Conservation (phyloP, 2,888 invertebrate species). For the Scelioninae gen. 2 region DNA sequence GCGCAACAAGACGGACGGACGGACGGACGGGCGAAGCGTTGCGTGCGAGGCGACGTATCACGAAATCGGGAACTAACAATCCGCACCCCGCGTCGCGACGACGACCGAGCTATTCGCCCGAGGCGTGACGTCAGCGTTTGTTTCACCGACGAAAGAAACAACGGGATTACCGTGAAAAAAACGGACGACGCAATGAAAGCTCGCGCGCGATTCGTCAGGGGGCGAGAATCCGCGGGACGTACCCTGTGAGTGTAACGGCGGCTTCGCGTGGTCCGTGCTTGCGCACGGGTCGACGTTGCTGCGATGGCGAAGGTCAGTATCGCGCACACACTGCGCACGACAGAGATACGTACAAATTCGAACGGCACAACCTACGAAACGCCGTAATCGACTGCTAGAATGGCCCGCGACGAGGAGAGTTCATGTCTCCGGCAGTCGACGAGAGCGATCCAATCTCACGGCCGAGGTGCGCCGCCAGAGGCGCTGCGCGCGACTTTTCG, state of each 20-base stretch:
- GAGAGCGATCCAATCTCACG: slow-evolving; percentile 2
- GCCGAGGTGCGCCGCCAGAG: not conserved
- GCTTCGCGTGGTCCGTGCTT: not conserved
- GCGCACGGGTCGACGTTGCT: not conserved
- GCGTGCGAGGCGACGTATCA: too few species aligned
- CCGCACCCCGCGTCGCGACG: too few species aligned
- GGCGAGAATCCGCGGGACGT: not conserved
- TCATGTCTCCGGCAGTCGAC: slow-evolving; percentile 1
- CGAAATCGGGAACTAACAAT: too few species aligned
- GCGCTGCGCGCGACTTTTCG: too few species aligned
- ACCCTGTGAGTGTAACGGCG: not conserved
- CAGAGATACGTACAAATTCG: too few species aligned
- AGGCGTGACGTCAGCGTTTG: slow-evolving; percentile 18
- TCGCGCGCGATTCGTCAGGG: not conserved
- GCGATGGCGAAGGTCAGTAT: not conserved
- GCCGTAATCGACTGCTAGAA: slow-evolving; percentile 6
- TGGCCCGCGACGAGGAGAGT: not conserved
- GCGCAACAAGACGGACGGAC: too few species aligned
- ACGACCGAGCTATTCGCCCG: not conserved
- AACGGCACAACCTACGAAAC: not conserved
- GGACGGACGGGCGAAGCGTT: too few species aligned
- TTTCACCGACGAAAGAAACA: not conserved
- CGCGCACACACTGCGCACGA: not conserved
- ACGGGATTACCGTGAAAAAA: not conserved
- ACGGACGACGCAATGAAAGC: not conserved